phyloP scores from a whole-genome alignment of 2,113 vertebrate species.

The Pseudolaguvia tuberculata region DNA sequence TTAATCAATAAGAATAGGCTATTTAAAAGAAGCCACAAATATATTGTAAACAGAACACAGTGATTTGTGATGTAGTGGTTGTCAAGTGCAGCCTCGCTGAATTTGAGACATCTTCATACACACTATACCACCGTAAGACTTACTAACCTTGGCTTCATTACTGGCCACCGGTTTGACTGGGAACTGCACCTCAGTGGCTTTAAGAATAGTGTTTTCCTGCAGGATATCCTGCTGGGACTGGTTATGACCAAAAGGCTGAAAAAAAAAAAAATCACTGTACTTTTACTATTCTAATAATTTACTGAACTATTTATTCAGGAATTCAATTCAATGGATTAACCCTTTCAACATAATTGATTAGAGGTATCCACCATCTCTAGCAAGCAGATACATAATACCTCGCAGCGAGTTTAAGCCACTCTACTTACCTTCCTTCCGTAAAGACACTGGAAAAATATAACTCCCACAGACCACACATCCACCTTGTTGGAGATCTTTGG shows the following conservation, averaged over 20 bases:
- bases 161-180: slow-evolving; percentile 96
- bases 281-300: neutral
- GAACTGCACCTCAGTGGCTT: slow-evolving; percentile 98
- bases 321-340: neutral
- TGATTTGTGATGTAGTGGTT: neutral
- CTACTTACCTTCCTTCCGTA: slow-evolving; percentile 92
- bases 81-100: neutral
- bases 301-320: neutral
- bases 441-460: slow-evolving; percentile 99
- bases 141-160: slow-evolving; percentile 95
- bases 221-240: slow-evolving; percentile 99
- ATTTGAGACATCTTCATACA: neutral
- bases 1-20: too few species aligned
- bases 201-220: slow-evolving; percentile 98
- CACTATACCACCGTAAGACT: neutral
- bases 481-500: slow-evolving; percentile 99
- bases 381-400: neutral
- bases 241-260: slow-evolving; percentile 97
- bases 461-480: slow-evolving; percentile 97
- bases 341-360: neutral
- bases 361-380: too few species aligned
- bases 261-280: neutral
- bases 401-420: neutral
- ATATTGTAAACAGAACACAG: neutral
- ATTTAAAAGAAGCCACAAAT: too few species aligned